Evolutionary conservation across 2,797 vertebrate species (phyloP).

Genomic region (Coranthus polyacanthus): DNA sequence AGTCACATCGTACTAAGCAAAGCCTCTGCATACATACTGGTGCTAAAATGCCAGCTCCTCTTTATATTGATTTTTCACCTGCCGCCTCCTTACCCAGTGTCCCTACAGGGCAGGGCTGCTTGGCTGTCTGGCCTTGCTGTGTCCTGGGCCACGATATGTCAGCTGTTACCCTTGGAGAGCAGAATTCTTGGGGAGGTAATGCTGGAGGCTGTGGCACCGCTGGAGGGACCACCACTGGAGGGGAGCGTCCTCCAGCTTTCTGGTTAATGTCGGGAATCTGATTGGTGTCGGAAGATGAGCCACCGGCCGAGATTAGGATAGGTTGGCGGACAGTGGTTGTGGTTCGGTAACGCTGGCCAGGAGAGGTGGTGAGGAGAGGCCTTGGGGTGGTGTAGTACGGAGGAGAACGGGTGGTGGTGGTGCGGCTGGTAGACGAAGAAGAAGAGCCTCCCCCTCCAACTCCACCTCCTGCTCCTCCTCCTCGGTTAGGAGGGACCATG

Average conservation of each 20-base stretch:
- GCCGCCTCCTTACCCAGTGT: conserved; percentile 73
- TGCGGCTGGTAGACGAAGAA: conserved; percentile 77
- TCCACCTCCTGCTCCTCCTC: conserved; percentile 39
- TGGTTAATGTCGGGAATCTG: conserved; percentile 81
- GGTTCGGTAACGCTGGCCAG: conserved; percentile 88
- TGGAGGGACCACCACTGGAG: conserved; percentile 76
- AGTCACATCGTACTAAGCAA: not conserved
- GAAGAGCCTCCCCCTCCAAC: conserved; percentile 70
- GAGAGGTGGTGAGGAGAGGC: conserved; percentile 86
- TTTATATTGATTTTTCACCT: not conserved
- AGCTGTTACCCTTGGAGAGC: conserved; percentile 87
- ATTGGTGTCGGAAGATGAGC: conserved; percentile 76
- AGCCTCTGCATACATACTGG: not conserved
- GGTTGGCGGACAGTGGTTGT: conserved; percentile 83
- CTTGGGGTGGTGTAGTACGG: conserved; percentile 84
- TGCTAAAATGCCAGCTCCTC: not conserved
- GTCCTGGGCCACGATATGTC: conserved; percentile 97
- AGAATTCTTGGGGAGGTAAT: conserved; percentile 90
- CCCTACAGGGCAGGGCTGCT: conserved; percentile 92
- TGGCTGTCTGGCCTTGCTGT: conserved; percentile 93
- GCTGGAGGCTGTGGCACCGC: conserved; percentile 84
- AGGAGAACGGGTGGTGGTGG: conserved; percentile 82
- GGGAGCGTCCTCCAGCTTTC: conserved; percentile 65
- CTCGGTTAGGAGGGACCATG: conserved; percentile 68
- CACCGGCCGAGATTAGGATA: conserved; percentile 71